phyloP scores from a whole-genome alignment of 2,888 invertebrate species.

The Ypsolopha sequella region DNA sequence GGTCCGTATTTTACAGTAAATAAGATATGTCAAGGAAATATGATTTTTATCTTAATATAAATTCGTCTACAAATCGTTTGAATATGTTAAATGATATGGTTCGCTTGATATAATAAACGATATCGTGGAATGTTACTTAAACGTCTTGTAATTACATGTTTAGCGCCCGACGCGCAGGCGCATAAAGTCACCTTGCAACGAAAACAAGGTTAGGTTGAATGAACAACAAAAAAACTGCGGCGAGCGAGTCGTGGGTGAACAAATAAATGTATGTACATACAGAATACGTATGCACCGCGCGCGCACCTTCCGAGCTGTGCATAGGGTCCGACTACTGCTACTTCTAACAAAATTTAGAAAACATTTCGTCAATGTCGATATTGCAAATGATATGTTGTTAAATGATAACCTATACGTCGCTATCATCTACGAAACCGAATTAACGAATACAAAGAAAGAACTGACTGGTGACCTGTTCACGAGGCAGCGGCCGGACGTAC shows the following conservation, averaged over 20 bases:
- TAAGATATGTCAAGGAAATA: conserved; percentile 13
- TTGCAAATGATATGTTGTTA: conserved; percentile 36
- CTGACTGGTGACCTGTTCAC: conserved; percentile 10
- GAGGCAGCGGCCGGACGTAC: conserved; percentile 38
- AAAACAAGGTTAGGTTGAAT: conserved; percentile 62
- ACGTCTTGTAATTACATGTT: conserved; percentile 62
- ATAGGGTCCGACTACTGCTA: conserved; percentile 12
- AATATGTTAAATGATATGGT: conserved; percentile 61
- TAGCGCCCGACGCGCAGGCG: conserved; percentile 59
- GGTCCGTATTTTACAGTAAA: conserved; percentile 30
- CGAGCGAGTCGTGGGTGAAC: conserved; percentile 26
- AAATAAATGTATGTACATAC: conserved; percentile 15
- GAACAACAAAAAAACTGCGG: conserved; percentile 48
- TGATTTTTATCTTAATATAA: background rate
- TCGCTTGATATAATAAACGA: conserved; percentile 35
- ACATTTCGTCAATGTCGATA: background rate
- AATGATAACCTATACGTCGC: conserved; percentile 9
- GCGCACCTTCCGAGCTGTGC: conserved; percentile 2
- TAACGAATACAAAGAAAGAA: background rate
- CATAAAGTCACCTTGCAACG: conserved; percentile 65
- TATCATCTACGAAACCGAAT: background rate
- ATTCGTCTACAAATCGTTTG: conserved; percentile 6
- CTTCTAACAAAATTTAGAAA: too few species aligned
- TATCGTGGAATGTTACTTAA: conserved; percentile 48
- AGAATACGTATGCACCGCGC: conserved; percentile 32